phyloP scores from a whole-genome alignment of 2,113 vertebrate species.

The Corythoichthys intestinalis region DNA sequence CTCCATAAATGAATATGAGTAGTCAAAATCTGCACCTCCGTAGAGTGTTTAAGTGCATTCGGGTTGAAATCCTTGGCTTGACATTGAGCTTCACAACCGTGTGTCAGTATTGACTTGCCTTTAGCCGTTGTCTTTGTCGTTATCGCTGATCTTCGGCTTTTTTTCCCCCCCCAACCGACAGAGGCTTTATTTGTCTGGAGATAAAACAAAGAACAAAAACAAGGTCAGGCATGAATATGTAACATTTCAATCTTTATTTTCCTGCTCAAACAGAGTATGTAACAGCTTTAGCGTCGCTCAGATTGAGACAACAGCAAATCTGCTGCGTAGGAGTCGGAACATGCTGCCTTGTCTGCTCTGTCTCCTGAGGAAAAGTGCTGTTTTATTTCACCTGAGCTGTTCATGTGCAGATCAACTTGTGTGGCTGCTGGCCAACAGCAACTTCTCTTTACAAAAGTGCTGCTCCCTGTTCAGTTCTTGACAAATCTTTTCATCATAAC shows the following conservation, averaged over 20 bases:
- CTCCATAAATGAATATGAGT: conserved; percentile 41
- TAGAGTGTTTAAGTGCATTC: conserved; percentile 21
- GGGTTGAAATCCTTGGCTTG: conserved; percentile 43
- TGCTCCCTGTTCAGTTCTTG: background rate
- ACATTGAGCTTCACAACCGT: conserved; percentile 55
- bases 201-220: conserved; percentile 17
- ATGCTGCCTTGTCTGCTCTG: conserved; percentile 20
- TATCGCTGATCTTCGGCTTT: conserved; percentile 19
- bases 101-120: conserved; percentile 42
- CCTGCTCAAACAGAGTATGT: conserved; percentile 6
- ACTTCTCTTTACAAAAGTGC: background rate
- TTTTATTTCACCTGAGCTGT: conserved; percentile 30
- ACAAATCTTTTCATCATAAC: background rate
- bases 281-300: conserved; percentile 16
- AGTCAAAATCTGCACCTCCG: conserved; percentile 38
- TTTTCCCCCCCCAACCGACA: background rate
- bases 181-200: conserved; percentile 11
- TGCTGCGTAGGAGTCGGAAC: conserved; percentile 62
- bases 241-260: conserved; percentile 9
- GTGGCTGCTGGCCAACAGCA: conserved; percentile 16
- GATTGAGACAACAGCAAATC: conserved; percentile 48
- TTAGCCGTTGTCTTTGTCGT: conserved; percentile 19
- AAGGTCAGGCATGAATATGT: conserved; percentile 13
- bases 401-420: conserved; percentile 16
- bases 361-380: conserved; percentile 17